These are phyloP conservation scores for Microdon myrmicae DNA, from an alignment of 2,888 invertebrate genomes.

Conservation along the genomic window DNA sequence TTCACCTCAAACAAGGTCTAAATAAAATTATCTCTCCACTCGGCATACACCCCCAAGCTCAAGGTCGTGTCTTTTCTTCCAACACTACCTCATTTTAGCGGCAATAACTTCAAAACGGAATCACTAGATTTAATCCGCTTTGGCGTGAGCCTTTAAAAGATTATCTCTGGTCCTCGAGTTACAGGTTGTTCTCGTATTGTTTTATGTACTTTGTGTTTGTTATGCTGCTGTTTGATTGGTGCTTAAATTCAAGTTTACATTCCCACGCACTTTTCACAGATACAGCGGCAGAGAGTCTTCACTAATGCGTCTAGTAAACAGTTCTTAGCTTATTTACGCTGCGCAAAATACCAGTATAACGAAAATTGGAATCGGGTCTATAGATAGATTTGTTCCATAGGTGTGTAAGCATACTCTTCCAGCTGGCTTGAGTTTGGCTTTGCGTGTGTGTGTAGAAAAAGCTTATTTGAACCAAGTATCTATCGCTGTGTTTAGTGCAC, in stretches of 20 bases:
- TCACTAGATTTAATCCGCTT: too few relatives aligned
- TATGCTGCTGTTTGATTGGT: neutral
- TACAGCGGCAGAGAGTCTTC: too few relatives aligned
- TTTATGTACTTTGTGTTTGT: neutral
- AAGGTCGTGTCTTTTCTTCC: too few relatives aligned
- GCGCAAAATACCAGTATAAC: slow-evolving; percentile 16
- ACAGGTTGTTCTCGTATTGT: slow-evolving; percentile 4
- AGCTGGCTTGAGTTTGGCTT: slow-evolving; percentile 1
- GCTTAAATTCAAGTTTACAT: neutral
- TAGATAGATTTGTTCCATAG: neutral
- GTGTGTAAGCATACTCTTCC: slow-evolving; percentile 6
- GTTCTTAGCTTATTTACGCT: too few relatives aligned
- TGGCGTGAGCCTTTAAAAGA: too few relatives aligned
- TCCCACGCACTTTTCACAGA: neutral
- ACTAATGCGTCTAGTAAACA: too few relatives aligned
- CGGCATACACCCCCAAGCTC: too few relatives aligned
- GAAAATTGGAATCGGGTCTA: slow-evolving; percentile 16
- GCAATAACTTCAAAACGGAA: too few relatives aligned
- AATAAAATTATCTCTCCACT: too few relatives aligned
- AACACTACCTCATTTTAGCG: too few relatives aligned
- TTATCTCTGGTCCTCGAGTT: too few relatives aligned
- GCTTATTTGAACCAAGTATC: neutral
- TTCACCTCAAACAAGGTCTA: too few relatives aligned
- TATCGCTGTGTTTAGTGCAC: slow-evolving; percentile 36
- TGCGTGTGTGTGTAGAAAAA: slow-evolving; percentile 1